Evolutionary conservation across 2,113 vertebrate genomes (phyloP).

Genomic region (Gallinago paraguaiae): DNA sequence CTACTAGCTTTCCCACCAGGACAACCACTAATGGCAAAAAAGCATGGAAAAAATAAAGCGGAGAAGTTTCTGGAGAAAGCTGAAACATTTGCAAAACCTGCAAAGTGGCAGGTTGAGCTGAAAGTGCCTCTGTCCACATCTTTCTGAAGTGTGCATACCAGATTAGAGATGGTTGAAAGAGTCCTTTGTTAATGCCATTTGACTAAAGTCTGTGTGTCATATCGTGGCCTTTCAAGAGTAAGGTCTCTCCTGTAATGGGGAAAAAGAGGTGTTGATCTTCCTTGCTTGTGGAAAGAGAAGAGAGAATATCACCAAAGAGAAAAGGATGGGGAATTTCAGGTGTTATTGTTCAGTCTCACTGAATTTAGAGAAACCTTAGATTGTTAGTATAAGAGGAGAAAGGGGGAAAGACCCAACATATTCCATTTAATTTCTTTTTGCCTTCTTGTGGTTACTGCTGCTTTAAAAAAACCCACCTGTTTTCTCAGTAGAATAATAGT

Average conservation of each 20-base stretch:
- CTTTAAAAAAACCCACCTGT: background rate
- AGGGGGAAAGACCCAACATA: background rate
- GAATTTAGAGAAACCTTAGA: background rate
- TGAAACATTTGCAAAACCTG: background rate
- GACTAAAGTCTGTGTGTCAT: conserved; percentile 81
- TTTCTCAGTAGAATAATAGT: background rate
- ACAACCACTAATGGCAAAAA: background rate
- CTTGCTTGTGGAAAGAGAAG: background rate
- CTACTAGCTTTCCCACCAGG: background rate
- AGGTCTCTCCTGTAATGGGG: background rate
- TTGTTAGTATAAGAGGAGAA: background rate
- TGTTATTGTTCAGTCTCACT: background rate
- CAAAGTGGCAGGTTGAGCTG: conserved; percentile 75
- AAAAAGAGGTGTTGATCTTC: background rate
- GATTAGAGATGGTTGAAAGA: conserved; percentile 80
- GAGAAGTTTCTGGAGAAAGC: background rate
- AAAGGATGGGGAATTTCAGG: background rate
- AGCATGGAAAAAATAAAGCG: background rate
- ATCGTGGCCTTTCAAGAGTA: conserved; percentile 80
- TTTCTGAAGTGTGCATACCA: conserved; percentile 79
- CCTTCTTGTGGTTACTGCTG: background rate
- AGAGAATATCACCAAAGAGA: background rate
- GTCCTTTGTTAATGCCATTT: conserved; percentile 76
- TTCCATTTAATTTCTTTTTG: background rate
- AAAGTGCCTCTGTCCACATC: conserved; percentile 73